Evolutionary conservation across 2,888 invertebrate genomes (phyloP).

Genomic region (Cotesia congregata): DNA sequence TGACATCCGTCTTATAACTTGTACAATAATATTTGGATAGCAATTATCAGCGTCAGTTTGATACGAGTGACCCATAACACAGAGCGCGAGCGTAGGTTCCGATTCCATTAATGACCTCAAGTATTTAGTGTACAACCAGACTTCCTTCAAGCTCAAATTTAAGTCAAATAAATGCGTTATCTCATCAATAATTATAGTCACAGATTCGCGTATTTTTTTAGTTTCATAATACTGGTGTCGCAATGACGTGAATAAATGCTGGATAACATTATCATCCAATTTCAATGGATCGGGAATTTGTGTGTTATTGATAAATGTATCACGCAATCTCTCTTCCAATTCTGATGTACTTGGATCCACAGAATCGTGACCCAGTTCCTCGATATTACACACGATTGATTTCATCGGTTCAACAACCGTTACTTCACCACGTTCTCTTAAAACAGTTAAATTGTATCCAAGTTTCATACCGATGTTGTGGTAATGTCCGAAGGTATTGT

Average conservation of each 20-base stretch:
- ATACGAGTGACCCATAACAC: constrained; percentile 61
- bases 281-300: constrained; percentile 54
- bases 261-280: constrained; percentile 65
- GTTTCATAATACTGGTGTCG: constrained; percentile 67
- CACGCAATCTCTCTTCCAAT: constrained; percentile 55
- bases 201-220: constrained; percentile 66
- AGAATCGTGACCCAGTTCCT: constrained; percentile 69
- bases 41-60: constrained; percentile 72
- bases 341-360: constrained; percentile 67
- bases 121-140: constrained; percentile 66
- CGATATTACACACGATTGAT: constrained; percentile 56
- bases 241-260: constrained; percentile 69
- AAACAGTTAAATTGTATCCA: constrained; percentile 78
- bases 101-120: constrained; percentile 58
- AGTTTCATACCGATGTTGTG: constrained; percentile 82
- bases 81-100: constrained; percentile 56
- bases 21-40: constrained; percentile 72
- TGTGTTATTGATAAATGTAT: constrained; percentile 39
- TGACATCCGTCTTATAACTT: constrained; percentile 76
- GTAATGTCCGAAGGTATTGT: constrained; percentile 81
- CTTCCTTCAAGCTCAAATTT: constrained; percentile 72
- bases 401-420: constrained; percentile 73
- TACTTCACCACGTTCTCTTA: constrained; percentile 71
- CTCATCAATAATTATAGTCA: constrained; percentile 80
- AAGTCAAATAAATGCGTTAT: constrained; percentile 80